Evolutionary conservation across 2,888 invertebrate genomes (phyloP).

Genomic region (Trissolcus brochymenae): DNA sequence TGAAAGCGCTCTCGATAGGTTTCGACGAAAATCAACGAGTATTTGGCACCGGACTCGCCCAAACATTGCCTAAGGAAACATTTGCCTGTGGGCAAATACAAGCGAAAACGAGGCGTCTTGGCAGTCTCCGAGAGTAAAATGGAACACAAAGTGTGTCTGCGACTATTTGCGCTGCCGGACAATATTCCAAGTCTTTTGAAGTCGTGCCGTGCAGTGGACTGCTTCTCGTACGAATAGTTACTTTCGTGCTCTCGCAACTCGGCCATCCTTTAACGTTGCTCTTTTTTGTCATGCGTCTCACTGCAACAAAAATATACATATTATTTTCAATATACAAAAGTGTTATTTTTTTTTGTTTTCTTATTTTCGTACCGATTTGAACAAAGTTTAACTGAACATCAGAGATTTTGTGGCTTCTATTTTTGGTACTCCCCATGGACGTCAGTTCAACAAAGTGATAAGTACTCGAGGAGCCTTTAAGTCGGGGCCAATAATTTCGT

Average conservation of each 20-base stretch:
- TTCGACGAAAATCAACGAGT: constrained; percentile 58
- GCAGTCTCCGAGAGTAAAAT: constrained; percentile 65
- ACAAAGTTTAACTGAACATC: too few species aligned
- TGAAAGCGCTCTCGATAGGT: constrained; percentile 60
- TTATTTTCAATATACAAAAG: too few species aligned
- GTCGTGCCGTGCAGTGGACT: constrained; percentile 63
- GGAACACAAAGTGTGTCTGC: constrained; percentile 72
- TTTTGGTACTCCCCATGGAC: neutral
- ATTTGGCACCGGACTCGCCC: constrained; percentile 64
- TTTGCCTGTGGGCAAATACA: constrained; percentile 74
- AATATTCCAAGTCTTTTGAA: constrained; percentile 72
- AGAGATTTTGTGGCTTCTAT: constrained; percentile 7
- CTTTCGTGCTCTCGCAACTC: constrained; percentile 57
- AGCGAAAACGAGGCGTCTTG: constrained; percentile 62
- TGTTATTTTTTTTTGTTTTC: too few species aligned
- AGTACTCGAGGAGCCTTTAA: constrained; percentile 2
- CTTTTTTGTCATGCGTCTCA: constrained; percentile 1
- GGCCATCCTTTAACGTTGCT: constrained; percentile 13
- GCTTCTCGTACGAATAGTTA: constrained; percentile 60
- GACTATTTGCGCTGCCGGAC: constrained; percentile 70
- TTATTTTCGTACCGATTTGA: too few species aligned
- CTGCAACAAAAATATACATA: neutral
- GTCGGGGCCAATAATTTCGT: constrained; percentile 40
- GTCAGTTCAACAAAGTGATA: constrained; percentile 17
- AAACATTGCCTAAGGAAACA: constrained; percentile 75